A percentile compares a stretch with the other conserved stretches of the same genome.
Evolutionary conservation across 35 echinoderm and acorn worm species (phyloP).

Genomic region (Diadema setosum): DNA sequence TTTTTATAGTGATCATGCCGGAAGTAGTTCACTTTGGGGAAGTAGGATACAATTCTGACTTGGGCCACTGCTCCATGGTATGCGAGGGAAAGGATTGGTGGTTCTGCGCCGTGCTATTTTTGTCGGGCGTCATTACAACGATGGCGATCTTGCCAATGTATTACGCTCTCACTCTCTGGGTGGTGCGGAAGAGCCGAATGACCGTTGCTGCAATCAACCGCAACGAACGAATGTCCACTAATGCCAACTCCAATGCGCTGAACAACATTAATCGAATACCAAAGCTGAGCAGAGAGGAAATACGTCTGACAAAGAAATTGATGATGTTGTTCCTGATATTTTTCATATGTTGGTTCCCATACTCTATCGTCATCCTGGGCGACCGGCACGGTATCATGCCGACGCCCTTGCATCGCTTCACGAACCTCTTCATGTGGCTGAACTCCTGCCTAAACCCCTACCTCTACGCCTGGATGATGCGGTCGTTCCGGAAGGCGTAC

Average conservation of each 20-base stretch:
- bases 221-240: background rate
- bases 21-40: slow-evolving; percentile 25
- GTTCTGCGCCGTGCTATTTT: slow-evolving; percentile 51
- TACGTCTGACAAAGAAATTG: slow-evolving; percentile 71
- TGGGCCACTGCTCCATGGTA: slow-evolving; percentile 69
- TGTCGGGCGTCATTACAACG: slow-evolving; percentile 47
- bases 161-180: slow-evolving; percentile 70
- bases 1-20: slow-evolving; percentile 41
- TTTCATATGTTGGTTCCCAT: slow-evolving; percentile 78
- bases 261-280: background rate
- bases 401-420: slow-evolving; percentile 37
- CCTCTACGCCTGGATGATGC: slow-evolving; percentile 83
- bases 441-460: slow-evolving; percentile 70
- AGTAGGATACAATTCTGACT: slow-evolving; percentile 57
- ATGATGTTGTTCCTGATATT: slow-evolving; percentile 71
- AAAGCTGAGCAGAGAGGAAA: slow-evolving; percentile 56
- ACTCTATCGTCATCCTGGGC: slow-evolving; percentile 61
- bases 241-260: background rate
- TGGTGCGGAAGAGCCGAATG: slow-evolving; percentile 42
- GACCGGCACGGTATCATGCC: slow-evolving; percentile 39
- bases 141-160: slow-evolving; percentile 38
- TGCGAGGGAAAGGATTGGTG: slow-evolving; percentile 52
- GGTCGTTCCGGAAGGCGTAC: slow-evolving; percentile 63
- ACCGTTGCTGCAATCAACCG: slow-evolving; percentile 11
- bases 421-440: slow-evolving; percentile 66